Evolutionary conservation across 2,888 invertebrate genomes (phyloP).

Genomic region (Omphaloscelis lunosa): DNA sequence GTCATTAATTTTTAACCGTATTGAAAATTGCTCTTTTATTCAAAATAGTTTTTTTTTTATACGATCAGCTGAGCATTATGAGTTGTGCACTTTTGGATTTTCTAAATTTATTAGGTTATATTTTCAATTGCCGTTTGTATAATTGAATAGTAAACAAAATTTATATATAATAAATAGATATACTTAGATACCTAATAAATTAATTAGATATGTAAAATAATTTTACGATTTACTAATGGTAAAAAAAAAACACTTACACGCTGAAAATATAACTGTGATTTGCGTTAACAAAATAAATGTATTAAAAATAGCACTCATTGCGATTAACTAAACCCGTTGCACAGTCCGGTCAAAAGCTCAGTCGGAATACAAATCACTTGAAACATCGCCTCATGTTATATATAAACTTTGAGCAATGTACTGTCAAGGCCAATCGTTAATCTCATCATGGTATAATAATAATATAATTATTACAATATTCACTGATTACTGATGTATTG

Average conservation of each 20-base stretch:
- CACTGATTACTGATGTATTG: background rate
- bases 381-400: conserved; percentile 62
- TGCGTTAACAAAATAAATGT: conserved; percentile 69
- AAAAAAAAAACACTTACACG: conserved; percentile 70
- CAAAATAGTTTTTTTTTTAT: too few relatives aligned
- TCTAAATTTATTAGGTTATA: background rate
- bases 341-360: conserved; percentile 69
- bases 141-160: background rate
- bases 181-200: background rate
- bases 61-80: too few relatives aligned
- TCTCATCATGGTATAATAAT: conserved; percentile 31
- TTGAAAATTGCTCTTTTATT: too few relatives aligned
- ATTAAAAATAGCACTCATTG: conserved; percentile 71
- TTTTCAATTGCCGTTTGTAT: background rate
- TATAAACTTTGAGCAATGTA: conserved; percentile 70
- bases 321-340: conserved; percentile 42
- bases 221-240: background rate
- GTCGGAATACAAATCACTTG: conserved; percentile 65
- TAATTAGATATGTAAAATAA: background rate
- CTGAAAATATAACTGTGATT: conserved; percentile 67
- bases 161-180: background rate
- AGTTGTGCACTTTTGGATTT: too few relatives aligned
- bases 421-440: conserved; percentile 66
- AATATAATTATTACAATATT: conserved; percentile 5
- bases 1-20: too few relatives aligned